These are phyloP conservation scores for Thelaira solivaga DNA, from an alignment of 2,888 invertebrate genomes.

Conservation along the genomic window DNA sequence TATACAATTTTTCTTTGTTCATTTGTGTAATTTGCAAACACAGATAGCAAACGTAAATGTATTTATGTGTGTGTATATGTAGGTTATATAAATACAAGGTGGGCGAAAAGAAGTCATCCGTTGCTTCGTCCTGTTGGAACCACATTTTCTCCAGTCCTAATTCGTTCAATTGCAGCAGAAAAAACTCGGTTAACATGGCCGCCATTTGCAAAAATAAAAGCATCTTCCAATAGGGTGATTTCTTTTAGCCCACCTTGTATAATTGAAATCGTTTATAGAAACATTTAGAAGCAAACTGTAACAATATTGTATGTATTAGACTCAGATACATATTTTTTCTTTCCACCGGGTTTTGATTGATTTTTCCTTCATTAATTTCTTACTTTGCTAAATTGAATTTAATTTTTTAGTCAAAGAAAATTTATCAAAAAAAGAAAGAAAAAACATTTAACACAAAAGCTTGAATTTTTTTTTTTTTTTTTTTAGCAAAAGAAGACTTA, in stretches of 20 bases:
- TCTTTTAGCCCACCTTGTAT: neutral
- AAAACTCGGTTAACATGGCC: no score
- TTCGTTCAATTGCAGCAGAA: no score
- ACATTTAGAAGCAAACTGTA: neutral
- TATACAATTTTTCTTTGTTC: neutral
- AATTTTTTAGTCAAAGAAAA: conserved; percentile 19
- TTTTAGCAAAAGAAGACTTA: no score
- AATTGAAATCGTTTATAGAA: neutral
- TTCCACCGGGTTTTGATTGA: conserved; percentile 15
- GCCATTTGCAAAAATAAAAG: no score
- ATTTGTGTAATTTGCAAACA: neutral
- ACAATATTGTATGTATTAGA: no score
- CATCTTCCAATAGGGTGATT: no score
- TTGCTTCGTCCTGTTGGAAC: no score
- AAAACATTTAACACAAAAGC: no score
- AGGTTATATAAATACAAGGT: no score
- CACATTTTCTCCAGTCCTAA: no score
- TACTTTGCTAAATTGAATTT: conserved; percentile 17
- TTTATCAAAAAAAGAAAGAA: neutral
- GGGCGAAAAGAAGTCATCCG: neutral
- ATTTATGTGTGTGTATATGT: neutral
- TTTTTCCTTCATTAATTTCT: neutral
- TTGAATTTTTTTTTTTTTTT: no score
- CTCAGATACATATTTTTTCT: neutral
- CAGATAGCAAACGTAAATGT: no score